Conservation (phyloP, 2,113 vertebrate genomes). For the Genyomyrus donnyi region DNA sequence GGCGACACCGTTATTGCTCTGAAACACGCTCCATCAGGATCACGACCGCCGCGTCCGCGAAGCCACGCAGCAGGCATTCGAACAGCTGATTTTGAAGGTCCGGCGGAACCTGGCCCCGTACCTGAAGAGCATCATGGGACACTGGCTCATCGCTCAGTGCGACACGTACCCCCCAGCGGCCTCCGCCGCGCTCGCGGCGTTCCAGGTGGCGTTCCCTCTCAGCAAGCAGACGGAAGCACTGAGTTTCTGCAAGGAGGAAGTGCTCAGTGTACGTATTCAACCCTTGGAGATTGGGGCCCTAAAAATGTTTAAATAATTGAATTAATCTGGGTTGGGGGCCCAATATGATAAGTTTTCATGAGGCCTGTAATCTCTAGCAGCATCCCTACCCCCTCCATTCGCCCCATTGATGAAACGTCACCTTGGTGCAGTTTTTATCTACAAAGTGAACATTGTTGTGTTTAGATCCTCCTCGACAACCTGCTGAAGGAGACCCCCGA, state of each 20-base stretch:
- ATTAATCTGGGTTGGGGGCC: neutral
- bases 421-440: neutral
- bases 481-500: slow-evolving; percentile 87
- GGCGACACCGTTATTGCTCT: neutral
- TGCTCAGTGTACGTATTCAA: slow-evolving; percentile 72
- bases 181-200: slow-evolving; percentile 78
- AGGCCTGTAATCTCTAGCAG: neutral
- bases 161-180: slow-evolving; percentile 88
- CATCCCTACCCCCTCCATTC: neutral
- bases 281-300: neutral
- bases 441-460: neutral
- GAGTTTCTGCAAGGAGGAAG: slow-evolving; percentile 91
- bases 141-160: slow-evolving; percentile 95
- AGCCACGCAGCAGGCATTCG: slow-evolving; percentile 88
- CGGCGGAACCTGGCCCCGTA: slow-evolving; percentile 88
- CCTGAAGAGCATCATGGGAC: slow-evolving; percentile 91
- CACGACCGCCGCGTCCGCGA: slow-evolving; percentile 90
- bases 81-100: slow-evolving; percentile 90
- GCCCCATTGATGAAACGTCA: neutral
- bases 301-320: neutral
- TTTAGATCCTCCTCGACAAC: slow-evolving; percentile 83
- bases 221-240: slow-evolving; percentile 88
- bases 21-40: slow-evolving; percentile 58
- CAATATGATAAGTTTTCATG: neutral
- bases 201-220: slow-evolving; percentile 84